Evolutionary conservation across 2,888 invertebrate genomes (phyloP).

Genomic region (Athetis lepigone): DNA sequence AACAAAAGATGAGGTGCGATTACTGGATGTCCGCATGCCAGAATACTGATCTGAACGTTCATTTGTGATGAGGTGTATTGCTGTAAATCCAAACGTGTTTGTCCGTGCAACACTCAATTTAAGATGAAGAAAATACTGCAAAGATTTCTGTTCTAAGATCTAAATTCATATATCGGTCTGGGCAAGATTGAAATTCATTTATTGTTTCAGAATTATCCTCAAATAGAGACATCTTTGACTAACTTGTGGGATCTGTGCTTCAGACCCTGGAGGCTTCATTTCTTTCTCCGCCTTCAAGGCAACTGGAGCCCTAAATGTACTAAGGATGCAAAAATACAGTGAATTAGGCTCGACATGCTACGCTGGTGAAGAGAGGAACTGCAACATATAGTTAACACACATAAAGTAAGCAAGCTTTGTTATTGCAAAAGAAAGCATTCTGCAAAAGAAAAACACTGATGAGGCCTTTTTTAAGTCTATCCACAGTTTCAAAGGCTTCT

Average conservation of each 20-base stretch:
- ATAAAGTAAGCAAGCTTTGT: slow-evolving; percentile 50
- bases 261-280: slow-evolving; percentile 2
- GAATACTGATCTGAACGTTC: neutral
- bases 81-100: neutral
- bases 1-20: slow-evolving; percentile 16
- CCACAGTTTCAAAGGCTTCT: neutral
- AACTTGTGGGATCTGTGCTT: slow-evolving; percentile 40
- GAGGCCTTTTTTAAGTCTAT: neutral
- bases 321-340: slow-evolving; percentile 58
- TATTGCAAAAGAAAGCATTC: slow-evolving; percentile 37
- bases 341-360: slow-evolving; percentile 57
- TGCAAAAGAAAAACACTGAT: slow-evolving; percentile 10
- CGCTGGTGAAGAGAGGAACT: slow-evolving; percentile 34
- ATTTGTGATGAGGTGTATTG: slow-evolving; percentile 1
- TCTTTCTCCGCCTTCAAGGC: slow-evolving; percentile 20
- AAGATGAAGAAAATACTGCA: neutral
- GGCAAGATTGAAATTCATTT: no score
- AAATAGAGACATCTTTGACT: slow-evolving; percentile 16
- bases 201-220: slow-evolving; percentile 1
- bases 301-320: slow-evolving; percentile 40
- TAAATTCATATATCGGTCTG: no score
- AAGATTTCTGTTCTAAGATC: neutral
- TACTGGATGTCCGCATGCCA: neutral
- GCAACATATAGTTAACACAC: slow-evolving; percentile 57
- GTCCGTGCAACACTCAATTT: slow-evolving; percentile 14